These are phyloP conservation scores for Monochamus saltuarius DNA, from an alignment of 1,140 invertebrate species.

Conservation along the genomic window DNA sequence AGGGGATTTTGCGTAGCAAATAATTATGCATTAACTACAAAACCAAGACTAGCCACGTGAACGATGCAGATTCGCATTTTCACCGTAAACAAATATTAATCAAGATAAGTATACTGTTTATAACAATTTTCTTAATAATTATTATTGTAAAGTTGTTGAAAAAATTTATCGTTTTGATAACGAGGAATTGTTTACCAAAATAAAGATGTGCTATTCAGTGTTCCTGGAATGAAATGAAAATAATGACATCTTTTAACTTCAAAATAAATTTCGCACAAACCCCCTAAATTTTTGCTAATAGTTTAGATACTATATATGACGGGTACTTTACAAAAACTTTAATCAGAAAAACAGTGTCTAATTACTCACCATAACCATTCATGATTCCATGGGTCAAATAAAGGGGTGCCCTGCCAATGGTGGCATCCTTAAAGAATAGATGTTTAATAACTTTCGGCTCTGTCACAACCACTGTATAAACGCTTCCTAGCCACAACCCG, in stretches of 20 bases:
- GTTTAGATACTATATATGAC: no score
- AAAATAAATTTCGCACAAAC: slow-evolving; percentile 8
- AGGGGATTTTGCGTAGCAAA: no score
- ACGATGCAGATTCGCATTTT: no score
- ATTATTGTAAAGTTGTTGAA: not conserved
- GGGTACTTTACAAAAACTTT: no score
- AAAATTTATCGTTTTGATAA: not conserved
- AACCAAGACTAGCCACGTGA: no score
- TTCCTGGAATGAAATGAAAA: no score
- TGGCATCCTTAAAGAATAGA: slow-evolving; percentile 67
- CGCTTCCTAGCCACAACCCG: slow-evolving; percentile 68
- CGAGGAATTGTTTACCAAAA: not conserved
- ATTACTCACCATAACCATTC: slow-evolving; percentile 74
- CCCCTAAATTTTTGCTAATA: no score
- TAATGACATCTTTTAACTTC: not conserved
- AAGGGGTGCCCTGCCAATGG: slow-evolving; percentile 73
- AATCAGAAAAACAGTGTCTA: no score
- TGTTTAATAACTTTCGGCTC: slow-evolving; percentile 70
- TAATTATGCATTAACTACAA: no score
- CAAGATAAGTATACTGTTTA: no score
- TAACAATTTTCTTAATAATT: not conserved
- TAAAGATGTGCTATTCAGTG: no score
- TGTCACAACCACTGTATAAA: slow-evolving; percentile 72
- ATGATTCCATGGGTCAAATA: slow-evolving; percentile 84
- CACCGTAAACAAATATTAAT: no score